Base-by-base conservation (phyloP, 2,888 invertebrate genomes). In the Lepeophtheirus nordmannii region DNA sequence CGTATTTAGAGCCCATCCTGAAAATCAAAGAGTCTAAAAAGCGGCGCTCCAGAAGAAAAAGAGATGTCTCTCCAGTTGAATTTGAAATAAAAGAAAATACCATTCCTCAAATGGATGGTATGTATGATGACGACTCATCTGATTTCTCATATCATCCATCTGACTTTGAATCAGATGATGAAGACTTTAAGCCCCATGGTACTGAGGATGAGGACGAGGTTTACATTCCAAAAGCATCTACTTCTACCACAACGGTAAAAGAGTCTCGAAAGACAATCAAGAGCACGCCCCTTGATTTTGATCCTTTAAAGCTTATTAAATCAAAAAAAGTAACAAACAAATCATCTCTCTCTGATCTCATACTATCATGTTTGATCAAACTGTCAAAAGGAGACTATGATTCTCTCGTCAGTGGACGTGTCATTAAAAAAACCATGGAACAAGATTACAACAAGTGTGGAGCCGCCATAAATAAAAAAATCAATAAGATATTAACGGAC, bases 1-100 rank as follows among this genome's bases (percentile, higher is more conserved):
- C 61, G 10, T 68, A 68, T 37, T 57, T 64, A 10, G 68, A 67
- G 38, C 67, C 68, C 9, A 37, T 68, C 41, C 23, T 58, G 7
- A n/a, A 68, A 23, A 62, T 67, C n/a, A 58, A 46, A 5, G 39
- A 66, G 12, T 62, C 38, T 14, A 23, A 46, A 22, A 60, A 30
- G 14, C 17, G 57, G 37, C 58, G 10, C 1, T 2, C 14, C n/a
- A 22, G 65, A n/a, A n/a, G 58, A 11, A 30, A 30, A n/a, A 17
- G 65, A 39, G 22, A 7, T 10, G 22, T 14, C 14, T 58, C 65
- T 10, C 65, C 58, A 17, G 57, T 37, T n/a, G 65, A 59, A 38
- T 65, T 59, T 58, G 41, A 61, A 20, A 17, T 22, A 17, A 37
- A 62, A 23, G 53, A 30, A 11, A 53, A 20, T 22, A 57, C 20